Conservation (phyloP, 2,113 vertebrate genomes). For the Ellobius talpinus region DNA sequence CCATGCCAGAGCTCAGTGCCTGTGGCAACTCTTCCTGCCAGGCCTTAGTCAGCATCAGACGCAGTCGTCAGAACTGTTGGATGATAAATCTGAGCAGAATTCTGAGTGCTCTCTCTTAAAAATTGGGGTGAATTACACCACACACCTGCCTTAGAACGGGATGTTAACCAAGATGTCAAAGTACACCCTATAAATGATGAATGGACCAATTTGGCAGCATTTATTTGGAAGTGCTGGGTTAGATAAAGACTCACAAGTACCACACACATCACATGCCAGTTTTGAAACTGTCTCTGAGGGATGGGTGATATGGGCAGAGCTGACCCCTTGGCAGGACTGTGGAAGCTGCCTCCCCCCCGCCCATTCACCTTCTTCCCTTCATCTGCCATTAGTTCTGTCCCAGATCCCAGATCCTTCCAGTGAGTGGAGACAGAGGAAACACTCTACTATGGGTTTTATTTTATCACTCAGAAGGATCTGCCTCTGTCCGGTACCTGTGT, state of each 20-base stretch:
- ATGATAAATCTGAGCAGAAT: slow-evolving; percentile 74
- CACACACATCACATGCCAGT: slow-evolving; percentile 1
- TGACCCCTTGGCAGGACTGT: neutral
- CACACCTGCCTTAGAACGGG: slow-evolving; percentile 3
- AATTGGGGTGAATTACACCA: slow-evolving; percentile 42
- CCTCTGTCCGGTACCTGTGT: neutral
- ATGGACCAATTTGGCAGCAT: neutral
- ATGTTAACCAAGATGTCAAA: slow-evolving; percentile 57
- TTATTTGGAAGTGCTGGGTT: slow-evolving; percentile 50
- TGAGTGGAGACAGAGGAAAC: neutral
- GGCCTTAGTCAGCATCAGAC: slow-evolving; percentile 59
- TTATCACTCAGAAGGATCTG: neutral
- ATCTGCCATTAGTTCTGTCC: neutral
- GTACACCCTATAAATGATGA: slow-evolving; percentile 54
- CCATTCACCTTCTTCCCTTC: neutral
- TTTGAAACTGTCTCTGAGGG: slow-evolving; percentile 44
- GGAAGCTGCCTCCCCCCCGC: neutral
- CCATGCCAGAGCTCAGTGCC: slow-evolving; percentile 60
- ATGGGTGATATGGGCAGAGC: neutral
- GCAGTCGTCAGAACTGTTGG: neutral
- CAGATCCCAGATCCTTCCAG: neutral
- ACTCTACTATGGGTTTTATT: neutral
- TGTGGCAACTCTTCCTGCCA: neutral
- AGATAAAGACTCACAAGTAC: slow-evolving; percentile 38
- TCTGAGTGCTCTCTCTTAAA: slow-evolving; percentile 54